phyloP scores from a whole-genome alignment of 2,113 vertebrate genomes.

The Antennarius striatus region DNA sequence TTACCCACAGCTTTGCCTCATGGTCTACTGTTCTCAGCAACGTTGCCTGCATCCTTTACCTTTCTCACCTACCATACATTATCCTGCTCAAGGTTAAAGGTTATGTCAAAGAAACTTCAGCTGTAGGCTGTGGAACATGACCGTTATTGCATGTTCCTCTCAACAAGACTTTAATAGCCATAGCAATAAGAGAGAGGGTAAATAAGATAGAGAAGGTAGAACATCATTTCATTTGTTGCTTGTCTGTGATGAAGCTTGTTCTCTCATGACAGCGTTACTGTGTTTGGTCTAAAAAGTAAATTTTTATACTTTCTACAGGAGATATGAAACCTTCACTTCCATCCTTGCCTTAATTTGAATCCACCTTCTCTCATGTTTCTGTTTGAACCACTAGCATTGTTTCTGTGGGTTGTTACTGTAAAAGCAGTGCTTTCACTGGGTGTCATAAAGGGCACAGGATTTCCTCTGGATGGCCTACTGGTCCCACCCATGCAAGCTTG shows the following conservation, averaged over 20 bases:
- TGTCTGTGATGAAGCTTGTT: no score
- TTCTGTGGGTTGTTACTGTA: slow-evolving; percentile 41
- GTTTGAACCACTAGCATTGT: slow-evolving; percentile 34
- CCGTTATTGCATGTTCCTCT: slow-evolving; percentile 25
- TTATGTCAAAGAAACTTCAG: slow-evolving; percentile 10
- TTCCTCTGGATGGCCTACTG: slow-evolving; percentile 48
- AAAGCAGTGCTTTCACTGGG: slow-evolving; percentile 27
- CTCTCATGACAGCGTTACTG: no score
- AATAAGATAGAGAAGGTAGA: no score
- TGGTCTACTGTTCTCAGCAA: slow-evolving; percentile 36
- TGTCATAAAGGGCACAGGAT: slow-evolving; percentile 67
- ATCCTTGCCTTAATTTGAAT: neutral
- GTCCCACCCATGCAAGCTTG: slow-evolving; percentile 17
- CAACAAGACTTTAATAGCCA: neutral
- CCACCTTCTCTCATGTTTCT: slow-evolving; percentile 1
- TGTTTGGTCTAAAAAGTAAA: no score
- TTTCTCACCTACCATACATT: slow-evolving; percentile 17
- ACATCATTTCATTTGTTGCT: no score
- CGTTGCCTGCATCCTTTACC: slow-evolving; percentile 10
- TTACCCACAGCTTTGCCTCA: slow-evolving; percentile 41
- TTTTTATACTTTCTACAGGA: neutral
- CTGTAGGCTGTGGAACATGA: slow-evolving; percentile 18
- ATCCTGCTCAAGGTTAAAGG: slow-evolving; percentile 27
- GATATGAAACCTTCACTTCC: neutral
- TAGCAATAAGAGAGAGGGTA: neutral